These are phyloP conservation scores for Phocides pigmalion DNA, from an alignment of 1,140 invertebrate species.

Conservation along the genomic window DNA sequence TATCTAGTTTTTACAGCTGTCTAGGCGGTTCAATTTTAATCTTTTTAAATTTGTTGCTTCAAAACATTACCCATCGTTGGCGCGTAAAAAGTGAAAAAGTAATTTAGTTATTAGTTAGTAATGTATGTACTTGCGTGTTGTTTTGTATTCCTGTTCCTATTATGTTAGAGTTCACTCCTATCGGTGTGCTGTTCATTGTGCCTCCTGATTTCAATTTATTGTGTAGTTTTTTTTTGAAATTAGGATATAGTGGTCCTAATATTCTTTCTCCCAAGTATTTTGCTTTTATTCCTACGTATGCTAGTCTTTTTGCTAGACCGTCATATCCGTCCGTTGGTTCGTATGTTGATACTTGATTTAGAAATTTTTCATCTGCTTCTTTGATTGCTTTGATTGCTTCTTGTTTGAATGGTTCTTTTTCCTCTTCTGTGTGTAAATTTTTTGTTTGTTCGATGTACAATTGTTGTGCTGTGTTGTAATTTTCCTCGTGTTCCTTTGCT, in stretches of 20 bases:
- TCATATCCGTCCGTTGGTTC: slow-evolving; percentile 1
- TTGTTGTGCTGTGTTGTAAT: slow-evolving; percentile 2
- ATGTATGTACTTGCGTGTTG: background rate
- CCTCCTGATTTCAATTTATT: background rate
- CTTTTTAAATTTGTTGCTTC: too few relatives aligned
- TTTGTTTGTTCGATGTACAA: background rate
- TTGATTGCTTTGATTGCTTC: background rate
- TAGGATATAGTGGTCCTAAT: slow-evolving; percentile 19
- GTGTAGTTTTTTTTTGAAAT: slow-evolving; percentile 9
- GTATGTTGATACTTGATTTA: slow-evolving; percentile 10
- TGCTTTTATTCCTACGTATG: slow-evolving; percentile 11
- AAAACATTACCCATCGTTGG: too few relatives aligned
- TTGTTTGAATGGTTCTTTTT: background rate
- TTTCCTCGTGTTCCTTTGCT: slow-evolving; percentile 23
- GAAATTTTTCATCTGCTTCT: slow-evolving; percentile 15
- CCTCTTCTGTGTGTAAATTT: background rate
- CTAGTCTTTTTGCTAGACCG: slow-evolving; percentile 3
- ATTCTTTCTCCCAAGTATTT: slow-evolving; percentile 16
- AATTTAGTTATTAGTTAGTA: too few relatives aligned
- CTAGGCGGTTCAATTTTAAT: too few relatives aligned
- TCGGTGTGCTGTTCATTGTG: background rate
- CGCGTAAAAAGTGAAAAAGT: too few relatives aligned
- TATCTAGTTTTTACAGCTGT: too few relatives aligned
- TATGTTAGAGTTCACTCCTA: background rate
- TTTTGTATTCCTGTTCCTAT: slow-evolving; percentile 2